Evolutionary conservation across 2,797 vertebrate genomes (phyloP).

Genomic region (Micropoecilia bifurca): DNA sequence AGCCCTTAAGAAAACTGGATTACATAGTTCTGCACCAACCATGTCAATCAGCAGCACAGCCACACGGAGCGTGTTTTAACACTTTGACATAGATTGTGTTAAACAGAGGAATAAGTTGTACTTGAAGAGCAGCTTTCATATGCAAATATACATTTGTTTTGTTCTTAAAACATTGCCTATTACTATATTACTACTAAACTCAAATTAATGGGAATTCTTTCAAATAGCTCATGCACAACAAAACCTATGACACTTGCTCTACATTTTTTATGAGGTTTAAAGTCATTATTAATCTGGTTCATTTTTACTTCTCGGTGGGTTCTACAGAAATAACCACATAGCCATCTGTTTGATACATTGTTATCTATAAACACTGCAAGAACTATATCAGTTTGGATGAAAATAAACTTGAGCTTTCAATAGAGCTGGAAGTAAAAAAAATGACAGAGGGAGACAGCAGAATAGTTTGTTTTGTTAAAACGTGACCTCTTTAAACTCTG

Average conservation of each 20-base stretch:
- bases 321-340: neutral
- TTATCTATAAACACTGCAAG: neutral
- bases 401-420: constrained; percentile 2
- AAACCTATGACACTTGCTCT: neutral
- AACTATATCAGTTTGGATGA: constrained; percentile 6
- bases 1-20: constrained; percentile 77
- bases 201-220: neutral
- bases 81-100: neutral
- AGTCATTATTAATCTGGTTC: neutral
- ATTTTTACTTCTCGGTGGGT: neutral
- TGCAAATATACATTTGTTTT: neutral
- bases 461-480: constrained; percentile 47
- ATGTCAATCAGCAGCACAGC: constrained; percentile 37
- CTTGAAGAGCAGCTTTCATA: neutral
- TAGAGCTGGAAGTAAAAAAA: constrained; percentile 14
- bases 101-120: neutral
- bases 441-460: constrained; percentile 7
- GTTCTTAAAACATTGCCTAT: neutral
- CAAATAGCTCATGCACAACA: neutral
- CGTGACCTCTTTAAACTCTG: constrained; percentile 47
- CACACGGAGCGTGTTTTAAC: constrained; percentile 39
- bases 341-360: neutral
- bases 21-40: constrained; percentile 65
- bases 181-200: neutral
- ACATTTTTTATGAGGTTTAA: neutral